A percentile compares a stretch with the other conserved stretches of the same genome.
Conservation (phyloP, 2,888 invertebrate genomes). For the Heliconius cydno region DNA sequence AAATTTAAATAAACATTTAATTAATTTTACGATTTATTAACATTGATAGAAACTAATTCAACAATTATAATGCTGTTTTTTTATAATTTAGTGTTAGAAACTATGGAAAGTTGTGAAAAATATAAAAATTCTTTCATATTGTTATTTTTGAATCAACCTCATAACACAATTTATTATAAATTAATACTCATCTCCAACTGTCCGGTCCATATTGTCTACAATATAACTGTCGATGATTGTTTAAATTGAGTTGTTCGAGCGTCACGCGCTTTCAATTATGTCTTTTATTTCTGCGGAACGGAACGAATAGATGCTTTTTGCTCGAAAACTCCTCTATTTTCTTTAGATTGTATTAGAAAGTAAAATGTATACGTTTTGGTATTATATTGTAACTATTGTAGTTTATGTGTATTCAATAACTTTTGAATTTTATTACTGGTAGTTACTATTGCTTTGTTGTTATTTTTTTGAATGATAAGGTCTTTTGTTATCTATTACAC, state of each 20-base stretch:
- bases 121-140: no score
- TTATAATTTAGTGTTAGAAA: no score
- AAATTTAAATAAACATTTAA: no score
- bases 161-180: conserved; percentile 3
- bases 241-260: conserved; percentile 37
- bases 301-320: conserved; percentile 28
- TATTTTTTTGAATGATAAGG: neutral
- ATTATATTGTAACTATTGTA: neutral
- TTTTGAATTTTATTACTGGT: neutral
- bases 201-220: conserved; percentile 9
- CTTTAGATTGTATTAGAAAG: conserved; percentile 39
- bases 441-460: neutral
- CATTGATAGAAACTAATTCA: no score
- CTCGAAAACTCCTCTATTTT: conserved; percentile 31
- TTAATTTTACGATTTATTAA: no score
- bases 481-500: neutral
- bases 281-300: conserved; percentile 39
- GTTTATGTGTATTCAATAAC: neutral
- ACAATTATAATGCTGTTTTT: no score
- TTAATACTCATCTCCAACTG: conserved; percentile 6
- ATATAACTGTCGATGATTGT: conserved; percentile 25
- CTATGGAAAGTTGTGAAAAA: no score
- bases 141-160: neutral
- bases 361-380: conserved; percentile 14
- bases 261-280: conserved; percentile 43